Base-by-base conservation (phyloP, 1,140 invertebrate genomes). In the Ips typographus region DNA sequence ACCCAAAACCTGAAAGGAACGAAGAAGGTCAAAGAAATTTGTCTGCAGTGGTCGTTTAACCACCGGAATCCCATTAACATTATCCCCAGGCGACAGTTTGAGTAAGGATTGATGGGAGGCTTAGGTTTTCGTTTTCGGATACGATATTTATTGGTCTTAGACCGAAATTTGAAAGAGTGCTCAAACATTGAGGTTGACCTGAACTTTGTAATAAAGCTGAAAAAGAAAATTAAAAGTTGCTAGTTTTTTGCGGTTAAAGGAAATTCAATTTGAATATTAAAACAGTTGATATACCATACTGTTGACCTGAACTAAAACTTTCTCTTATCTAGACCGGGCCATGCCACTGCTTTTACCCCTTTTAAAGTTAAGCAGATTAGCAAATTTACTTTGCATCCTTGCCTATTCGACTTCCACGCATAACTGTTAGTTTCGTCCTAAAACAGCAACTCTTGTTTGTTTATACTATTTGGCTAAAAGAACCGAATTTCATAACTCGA, bases 21-120 rank as follows among this genome's bases (percentile, higher is more conserved):
- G 61, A 40, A n/a, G 51, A 63, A 63, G 61, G 61, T 66, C 53
- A 58, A 66, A 58, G 55, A 66, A 66, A 58, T 66, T 66, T 66
- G 64, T 66, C 64, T 66, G 64, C 36, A 66, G 42, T 42, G 64
- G 43, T 52, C 53, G 40, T 49, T 58, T 66, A 66, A 66, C 64
- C 56, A 57, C 53, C 55, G 39, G 36, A 57, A 66, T 66, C 56
- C 43, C 64, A 66, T 66, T 66, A 56, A 58, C 43, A 66, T 58
- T 43, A 57, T 66, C 53, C 56, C 55, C 40, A 38, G 37, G 36
- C 55, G 42, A 57, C 53, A 57, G 44, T 66, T 66, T 57, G 53
- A 66, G 55, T 40, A 66, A 40, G 64, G 64, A 57, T 66, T 66
- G 42, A 66, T 57, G 53, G 7, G n/a, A 47, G 55, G 55, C 55